phyloP scores from a whole-genome alignment of 2,113 vertebrate genomes.

The Hiodon alosoides region DNA sequence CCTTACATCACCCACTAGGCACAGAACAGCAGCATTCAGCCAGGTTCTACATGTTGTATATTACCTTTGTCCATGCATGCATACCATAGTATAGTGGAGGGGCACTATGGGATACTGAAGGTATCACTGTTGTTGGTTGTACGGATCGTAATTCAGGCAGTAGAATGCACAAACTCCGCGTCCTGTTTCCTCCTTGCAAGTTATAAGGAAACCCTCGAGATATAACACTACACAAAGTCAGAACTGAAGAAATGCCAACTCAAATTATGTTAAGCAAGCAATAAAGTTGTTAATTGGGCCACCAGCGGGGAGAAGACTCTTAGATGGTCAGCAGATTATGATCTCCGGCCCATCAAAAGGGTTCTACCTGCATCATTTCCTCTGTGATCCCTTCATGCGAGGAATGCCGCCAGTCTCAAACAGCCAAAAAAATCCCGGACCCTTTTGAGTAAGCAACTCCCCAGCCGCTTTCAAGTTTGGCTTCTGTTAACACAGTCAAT shows the following conservation, averaged over 20 bases:
- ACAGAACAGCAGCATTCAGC: too few relatives aligned
- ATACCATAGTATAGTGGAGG: too few relatives aligned
- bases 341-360: conserved; percentile 21
- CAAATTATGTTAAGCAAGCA: conserved; percentile 26
- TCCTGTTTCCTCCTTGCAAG: background rate
- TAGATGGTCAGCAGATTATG: conserved; percentile 27
- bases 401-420: conserved; percentile 28
- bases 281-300: conserved; percentile 38
- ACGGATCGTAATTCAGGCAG: too few relatives aligned
- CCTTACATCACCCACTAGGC: too few relatives aligned
- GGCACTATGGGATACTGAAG: too few relatives aligned
- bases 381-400: conserved; percentile 32
- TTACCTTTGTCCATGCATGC: too few relatives aligned
- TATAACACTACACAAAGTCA: background rate
- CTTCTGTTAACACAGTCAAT: conserved; percentile 37
- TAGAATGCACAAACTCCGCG: too few relatives aligned
- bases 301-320: conserved; percentile 23
- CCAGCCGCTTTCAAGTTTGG: conserved; percentile 25
- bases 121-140: too few relatives aligned
- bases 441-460: conserved; percentile 30
- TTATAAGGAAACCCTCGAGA: conserved; percentile 1
- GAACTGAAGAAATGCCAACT: conserved; percentile 26
- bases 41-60: too few relatives aligned
- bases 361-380: conserved; percentile 39
- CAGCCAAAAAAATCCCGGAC: conserved; percentile 22